phyloP scores from a whole-genome alignment of 2,797 vertebrate genomes.

The Heterohyrax brucei region DNA sequence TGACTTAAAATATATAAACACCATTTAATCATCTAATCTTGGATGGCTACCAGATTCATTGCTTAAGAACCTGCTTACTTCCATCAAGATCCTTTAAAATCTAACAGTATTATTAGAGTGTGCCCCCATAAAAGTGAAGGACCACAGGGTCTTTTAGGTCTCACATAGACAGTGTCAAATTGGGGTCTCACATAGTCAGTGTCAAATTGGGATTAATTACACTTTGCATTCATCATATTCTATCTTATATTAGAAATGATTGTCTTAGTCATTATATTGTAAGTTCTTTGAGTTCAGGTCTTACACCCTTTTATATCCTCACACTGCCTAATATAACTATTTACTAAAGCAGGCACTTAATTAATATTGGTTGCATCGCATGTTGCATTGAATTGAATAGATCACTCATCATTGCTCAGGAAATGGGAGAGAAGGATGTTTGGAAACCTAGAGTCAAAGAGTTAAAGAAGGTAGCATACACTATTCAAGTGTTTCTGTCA shows the following conservation, averaged over 20 bases:
- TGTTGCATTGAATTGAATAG: background rate
- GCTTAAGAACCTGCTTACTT: slow-evolving; percentile 39
- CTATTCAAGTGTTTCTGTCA: slow-evolving; percentile 26
- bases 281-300: slow-evolving; percentile 57
- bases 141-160: background rate
- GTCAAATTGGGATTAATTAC: background rate
- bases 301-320: slow-evolving; percentile 55
- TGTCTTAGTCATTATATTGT: slow-evolving; percentile 49
- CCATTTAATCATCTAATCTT: slow-evolving; percentile 49
- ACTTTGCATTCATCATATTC: slow-evolving; percentile 41
- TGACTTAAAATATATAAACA: slow-evolving; percentile 58
- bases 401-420: background rate
- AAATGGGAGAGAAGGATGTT: background rate
- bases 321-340: slow-evolving; percentile 51
- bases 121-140: slow-evolving; percentile 17
- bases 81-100: background rate
- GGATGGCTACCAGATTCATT: slow-evolving; percentile 28
- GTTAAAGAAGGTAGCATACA: slow-evolving; percentile 32
- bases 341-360: slow-evolving; percentile 47
- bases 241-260: slow-evolving; percentile 14
- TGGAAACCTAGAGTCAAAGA: slow-evolving; percentile 50
- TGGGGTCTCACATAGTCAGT: background rate
- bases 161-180: slow-evolving; percentile 2
- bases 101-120: background rate
- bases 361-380: slow-evolving; percentile 1